Evolutionary conservation across 2,797 vertebrate genomes (phyloP).

Genomic region (Scomberomorus guttatus): DNA sequence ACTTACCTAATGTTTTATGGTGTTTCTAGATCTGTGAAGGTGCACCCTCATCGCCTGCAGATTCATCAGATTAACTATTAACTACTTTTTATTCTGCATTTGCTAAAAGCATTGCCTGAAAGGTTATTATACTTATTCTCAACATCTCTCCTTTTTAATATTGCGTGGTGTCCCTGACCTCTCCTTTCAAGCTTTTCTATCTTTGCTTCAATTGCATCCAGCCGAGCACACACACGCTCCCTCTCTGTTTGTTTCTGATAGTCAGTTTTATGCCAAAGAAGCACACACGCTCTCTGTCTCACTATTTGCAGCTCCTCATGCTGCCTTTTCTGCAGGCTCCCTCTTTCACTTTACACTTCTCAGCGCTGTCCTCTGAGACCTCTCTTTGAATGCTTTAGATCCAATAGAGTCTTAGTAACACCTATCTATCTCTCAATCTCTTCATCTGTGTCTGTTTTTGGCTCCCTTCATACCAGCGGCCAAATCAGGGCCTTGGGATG

Average conservation of each 20-base stretch:
- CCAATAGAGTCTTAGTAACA: conserved; percentile 32
- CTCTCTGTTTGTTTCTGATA: conserved; percentile 23
- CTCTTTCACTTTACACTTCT: conserved; percentile 23
- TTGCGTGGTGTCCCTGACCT: not conserved
- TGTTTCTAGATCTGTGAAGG: not conserved
- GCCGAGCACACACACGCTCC: not conserved
- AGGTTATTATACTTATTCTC: not conserved
- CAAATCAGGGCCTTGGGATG: conserved; percentile 3
- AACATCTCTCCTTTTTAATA: not conserved
- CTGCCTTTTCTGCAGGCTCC: conserved; percentile 15
- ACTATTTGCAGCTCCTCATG: conserved; percentile 8
- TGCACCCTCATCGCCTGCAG: not conserved
- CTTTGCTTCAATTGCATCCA: conserved; percentile 13
- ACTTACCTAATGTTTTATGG: no score
- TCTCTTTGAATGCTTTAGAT: conserved; percentile 46
- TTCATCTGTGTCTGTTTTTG: conserved; percentile 39
- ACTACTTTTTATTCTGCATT: not conserved
- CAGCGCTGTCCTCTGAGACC: conserved; percentile 35
- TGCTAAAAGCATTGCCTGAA: not conserved
- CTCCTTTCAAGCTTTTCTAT: not conserved
- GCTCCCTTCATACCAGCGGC: conserved; percentile 6
- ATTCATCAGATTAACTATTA: not conserved
- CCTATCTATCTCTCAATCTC: conserved; percentile 17
- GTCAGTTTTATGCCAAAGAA: conserved; percentile 12
- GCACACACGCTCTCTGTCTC: not conserved